These are phyloP conservation scores for Nebria ingens DNA, from an alignment of 1,140 invertebrate species.

Conservation along the genomic window DNA sequence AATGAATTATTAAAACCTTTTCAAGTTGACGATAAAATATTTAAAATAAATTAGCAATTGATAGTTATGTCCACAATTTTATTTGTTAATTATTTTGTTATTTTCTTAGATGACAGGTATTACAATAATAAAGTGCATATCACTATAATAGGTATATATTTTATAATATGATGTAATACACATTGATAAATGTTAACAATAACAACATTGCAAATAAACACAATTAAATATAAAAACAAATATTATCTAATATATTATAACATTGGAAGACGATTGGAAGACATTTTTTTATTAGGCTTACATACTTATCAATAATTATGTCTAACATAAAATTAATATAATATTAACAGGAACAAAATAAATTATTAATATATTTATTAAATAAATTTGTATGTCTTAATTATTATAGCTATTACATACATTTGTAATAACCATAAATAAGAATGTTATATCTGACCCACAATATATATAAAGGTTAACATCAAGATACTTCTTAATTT, in stretches of 20 bases:
- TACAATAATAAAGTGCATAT: too few species aligned
- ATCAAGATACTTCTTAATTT: background rate
- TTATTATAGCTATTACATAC: too few species aligned
- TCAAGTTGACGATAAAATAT: too few species aligned
- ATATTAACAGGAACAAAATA: background rate
- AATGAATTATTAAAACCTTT: too few species aligned
- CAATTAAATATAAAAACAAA: background rate
- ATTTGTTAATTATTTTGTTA: too few species aligned
- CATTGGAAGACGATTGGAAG: background rate
- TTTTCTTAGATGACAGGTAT: too few species aligned
- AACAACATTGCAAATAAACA: background rate
- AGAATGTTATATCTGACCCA: background rate
- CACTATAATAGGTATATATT: too few species aligned
- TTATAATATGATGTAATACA: too few species aligned
- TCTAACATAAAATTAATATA: background rate
- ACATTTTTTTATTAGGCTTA: background rate
- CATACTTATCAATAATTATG: background rate
- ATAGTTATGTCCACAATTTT: too few species aligned
- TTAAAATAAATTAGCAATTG: too few species aligned
- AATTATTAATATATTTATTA: background rate
- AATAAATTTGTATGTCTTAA: background rate
- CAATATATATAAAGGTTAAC: background rate
- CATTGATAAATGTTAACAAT: too few species aligned
- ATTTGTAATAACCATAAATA: background rate
- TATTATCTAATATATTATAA: background rate